Conservation (phyloP, 2,797 vertebrate genomes). For the Ficedula albicollis region DNA sequence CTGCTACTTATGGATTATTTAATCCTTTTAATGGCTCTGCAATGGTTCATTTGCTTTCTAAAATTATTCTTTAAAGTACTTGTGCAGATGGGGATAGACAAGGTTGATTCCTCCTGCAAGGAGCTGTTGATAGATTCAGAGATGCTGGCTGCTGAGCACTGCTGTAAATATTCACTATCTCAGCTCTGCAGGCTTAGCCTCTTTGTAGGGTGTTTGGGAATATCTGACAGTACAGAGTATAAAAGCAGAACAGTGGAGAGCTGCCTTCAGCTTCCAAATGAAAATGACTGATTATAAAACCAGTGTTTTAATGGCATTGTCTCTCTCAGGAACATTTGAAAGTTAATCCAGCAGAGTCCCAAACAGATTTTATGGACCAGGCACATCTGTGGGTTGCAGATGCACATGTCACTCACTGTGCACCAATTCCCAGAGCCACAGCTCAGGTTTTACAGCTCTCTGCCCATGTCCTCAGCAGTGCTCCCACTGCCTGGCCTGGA, state of each 20-base stretch:
- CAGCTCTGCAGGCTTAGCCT: neutral
- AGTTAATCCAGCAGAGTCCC: neutral
- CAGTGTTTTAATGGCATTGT: neutral
- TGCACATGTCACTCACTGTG: accelerated
- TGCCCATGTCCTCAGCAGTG: neutral
- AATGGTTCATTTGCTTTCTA: conserved; percentile 23
- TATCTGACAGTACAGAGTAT: neutral
- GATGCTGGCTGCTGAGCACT: neutral
- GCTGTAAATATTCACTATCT: conserved; percentile 35
- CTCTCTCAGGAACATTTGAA: neutral
- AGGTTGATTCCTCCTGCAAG: conserved; percentile 5
- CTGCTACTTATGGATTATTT: conserved; percentile 34
- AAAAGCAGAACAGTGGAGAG: neutral
- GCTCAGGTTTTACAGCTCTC: neutral
- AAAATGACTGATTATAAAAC: neutral
- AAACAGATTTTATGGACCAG: neutral
- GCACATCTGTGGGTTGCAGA: neutral
- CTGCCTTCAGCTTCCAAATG: conserved; percentile 19
- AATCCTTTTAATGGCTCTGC: conserved; percentile 17
- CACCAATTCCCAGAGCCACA: neutral
- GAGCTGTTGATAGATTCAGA: conserved; percentile 12
- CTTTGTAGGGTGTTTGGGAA: conserved; percentile 28
- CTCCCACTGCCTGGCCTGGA: neutral
- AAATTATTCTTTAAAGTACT: conserved; percentile 24
- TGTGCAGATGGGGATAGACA: neutral